Percentiles rank a stretch among this genome's conserved stretches.
Evolutionary conservation across 2,797 vertebrate genomes (phyloP).

Genomic region (Carduelis carduelis): DNA sequence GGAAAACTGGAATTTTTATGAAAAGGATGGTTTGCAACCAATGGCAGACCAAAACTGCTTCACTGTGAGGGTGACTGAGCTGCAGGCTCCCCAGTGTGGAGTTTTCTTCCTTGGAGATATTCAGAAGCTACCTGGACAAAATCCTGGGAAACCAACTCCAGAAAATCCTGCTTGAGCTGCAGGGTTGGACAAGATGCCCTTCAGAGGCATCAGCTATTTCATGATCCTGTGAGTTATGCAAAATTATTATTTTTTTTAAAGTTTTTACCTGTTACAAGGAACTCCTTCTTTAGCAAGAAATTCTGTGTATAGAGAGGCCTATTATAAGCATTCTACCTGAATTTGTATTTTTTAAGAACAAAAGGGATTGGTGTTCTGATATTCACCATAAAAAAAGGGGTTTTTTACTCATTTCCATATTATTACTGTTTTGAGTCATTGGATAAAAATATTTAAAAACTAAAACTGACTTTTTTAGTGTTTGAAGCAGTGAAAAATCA

Average conservation of each 20-base stretch:
- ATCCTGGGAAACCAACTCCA: neutral
- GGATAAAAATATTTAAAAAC: neutral
- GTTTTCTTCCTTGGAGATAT: neutral
- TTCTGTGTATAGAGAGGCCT: neutral
- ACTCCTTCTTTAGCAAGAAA: neutral
- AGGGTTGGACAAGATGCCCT: neutral
- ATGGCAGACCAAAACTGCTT: neutral
- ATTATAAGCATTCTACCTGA: neutral
- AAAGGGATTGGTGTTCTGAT: neutral
- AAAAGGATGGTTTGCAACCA: neutral
- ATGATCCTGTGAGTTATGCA: neutral
- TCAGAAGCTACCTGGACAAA: neutral
- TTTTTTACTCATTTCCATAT: neutral
- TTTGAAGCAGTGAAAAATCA: neutral
- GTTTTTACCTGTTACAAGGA: neutral
- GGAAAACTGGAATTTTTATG: neutral
- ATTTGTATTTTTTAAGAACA: neutral
- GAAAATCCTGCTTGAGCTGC: neutral
- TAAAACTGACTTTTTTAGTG: neutral
- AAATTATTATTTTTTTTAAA: neutral
- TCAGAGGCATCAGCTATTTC: neutral
- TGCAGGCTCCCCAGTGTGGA: neutral
- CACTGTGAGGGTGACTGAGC: neutral
- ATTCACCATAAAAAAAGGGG: neutral
- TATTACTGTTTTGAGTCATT: neutral